Evolutionary conservation across 2,888 invertebrate genomes (phyloP).

Genomic region (Drosophila rubida): DNA sequence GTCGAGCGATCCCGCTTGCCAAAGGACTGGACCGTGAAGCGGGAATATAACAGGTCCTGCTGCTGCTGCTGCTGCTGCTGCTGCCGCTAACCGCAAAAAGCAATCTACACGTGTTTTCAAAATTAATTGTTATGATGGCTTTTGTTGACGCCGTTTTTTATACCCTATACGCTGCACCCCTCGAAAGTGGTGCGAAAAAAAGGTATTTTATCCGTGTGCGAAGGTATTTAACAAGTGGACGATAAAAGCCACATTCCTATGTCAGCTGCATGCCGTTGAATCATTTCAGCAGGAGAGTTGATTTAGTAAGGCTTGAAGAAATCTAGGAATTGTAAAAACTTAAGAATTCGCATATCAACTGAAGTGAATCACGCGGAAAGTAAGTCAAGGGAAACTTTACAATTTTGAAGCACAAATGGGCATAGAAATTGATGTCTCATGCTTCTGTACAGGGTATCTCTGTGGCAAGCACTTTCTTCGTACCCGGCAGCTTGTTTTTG

Average conservation of each 20-base stretch:
- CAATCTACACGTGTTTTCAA: slow-evolving; percentile 82
- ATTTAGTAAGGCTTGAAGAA: background rate
- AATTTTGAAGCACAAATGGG: too few relatives aligned
- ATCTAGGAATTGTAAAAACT: background rate
- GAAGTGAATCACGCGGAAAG: too few relatives aligned
- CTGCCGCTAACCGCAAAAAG: slow-evolving; percentile 79
- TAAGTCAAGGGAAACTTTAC: too few relatives aligned
- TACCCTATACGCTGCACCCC: slow-evolving; percentile 7
- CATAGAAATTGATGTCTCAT: too few relatives aligned
- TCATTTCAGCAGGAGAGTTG: background rate
- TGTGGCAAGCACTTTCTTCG: background rate
- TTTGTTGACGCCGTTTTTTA: slow-evolving; percentile 75
- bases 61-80: slow-evolving; percentile 35
- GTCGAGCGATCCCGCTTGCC: background rate
- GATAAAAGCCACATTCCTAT: background rate
- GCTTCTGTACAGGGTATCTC: background rate
- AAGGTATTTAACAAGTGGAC: background rate
- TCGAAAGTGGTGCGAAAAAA: background rate
- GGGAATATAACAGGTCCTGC: slow-evolving; percentile 40
- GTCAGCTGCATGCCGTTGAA: background rate
- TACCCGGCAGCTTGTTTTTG: slow-evolving; percentile 16
- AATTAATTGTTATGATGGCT: slow-evolving; percentile 81
- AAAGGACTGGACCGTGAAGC: slow-evolving; percentile 20
- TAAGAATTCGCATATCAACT: background rate
- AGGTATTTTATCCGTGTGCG: background rate